A percentile compares a stretch with the other conserved stretches of the same genome.
Conservation (phyloP, 2,888 invertebrate species). For the Pseudococcus longispinus region DNA sequence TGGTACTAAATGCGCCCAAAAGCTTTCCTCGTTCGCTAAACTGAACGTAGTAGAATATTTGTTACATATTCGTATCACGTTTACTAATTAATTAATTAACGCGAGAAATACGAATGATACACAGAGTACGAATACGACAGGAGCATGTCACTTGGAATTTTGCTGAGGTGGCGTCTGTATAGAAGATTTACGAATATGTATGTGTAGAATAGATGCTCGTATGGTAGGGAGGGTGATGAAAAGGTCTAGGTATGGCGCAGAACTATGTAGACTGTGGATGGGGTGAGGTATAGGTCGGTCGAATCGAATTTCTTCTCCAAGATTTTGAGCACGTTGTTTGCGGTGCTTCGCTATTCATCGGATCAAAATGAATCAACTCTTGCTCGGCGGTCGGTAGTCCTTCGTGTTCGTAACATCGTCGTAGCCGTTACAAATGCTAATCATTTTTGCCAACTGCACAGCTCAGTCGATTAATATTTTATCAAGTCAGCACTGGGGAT, state of each 20-base stretch:
- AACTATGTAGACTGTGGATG: neutral
- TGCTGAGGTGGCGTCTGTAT: neutral
- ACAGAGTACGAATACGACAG: neutral
- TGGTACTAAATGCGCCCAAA: neutral
- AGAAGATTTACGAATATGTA: neutral
- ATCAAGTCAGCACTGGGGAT: neutral
- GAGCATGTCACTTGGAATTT: neutral
- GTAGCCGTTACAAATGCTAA: neutral
- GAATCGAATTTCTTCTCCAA: neutral
- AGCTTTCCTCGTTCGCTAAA: neutral
- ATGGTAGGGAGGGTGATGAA: neutral
- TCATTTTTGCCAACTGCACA: neutral
- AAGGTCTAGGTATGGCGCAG: neutral
- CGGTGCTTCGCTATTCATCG: neutral
- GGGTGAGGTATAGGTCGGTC: neutral
- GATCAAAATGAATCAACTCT: conserved; percentile 13
- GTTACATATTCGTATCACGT: neutral
- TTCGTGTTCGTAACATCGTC: too few species aligned
- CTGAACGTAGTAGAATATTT: neutral
- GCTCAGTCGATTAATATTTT: neutral
- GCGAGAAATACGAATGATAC: neutral
- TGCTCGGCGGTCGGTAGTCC: neutral
- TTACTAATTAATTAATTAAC: conserved; percentile 11
- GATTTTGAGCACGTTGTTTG: neutral
- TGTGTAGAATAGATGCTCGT: neutral